These are phyloP conservation scores for Chydorus sphaericus DNA, from an alignment of 2,888 invertebrate species.

Conservation along the genomic window DNA sequence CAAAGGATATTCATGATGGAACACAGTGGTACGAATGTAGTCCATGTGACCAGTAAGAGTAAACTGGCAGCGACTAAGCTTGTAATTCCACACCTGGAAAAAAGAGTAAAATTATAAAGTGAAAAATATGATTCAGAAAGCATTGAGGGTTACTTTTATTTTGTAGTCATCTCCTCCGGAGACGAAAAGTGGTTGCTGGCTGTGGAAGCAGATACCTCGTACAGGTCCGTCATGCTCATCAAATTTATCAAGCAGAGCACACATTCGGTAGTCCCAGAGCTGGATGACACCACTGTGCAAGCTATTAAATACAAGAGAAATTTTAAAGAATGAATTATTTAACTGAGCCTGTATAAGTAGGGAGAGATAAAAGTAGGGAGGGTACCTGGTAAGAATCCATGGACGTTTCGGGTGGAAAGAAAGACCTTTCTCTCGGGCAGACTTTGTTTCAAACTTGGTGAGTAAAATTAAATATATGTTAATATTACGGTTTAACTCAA, in stretches of 20 bases:
- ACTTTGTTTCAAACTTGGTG: constrained; percentile 97
- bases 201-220: constrained; percentile 93
- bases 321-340: not conserved
- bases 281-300: constrained; percentile 98
- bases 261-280: constrained; percentile 99
- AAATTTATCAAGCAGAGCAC: constrained; percentile 93
- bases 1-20: constrained; percentile 99
- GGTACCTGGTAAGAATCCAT: constrained; percentile 73
- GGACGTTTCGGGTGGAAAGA: constrained; percentile 97
- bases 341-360: too few relatives aligned
- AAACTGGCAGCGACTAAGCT: constrained; percentile 88
- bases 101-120: too few relatives aligned
- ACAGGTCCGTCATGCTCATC: constrained; percentile 99
- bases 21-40: constrained; percentile 94
- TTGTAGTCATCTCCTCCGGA: constrained; percentile 99
- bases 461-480: too few relatives aligned
- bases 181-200: constrained; percentile 94
- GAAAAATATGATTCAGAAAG: not conserved
- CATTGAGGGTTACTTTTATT: constrained; percentile 57
- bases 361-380: too few relatives aligned
- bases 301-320: constrained; percentile 38
- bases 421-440: constrained; percentile 92
- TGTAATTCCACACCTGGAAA: constrained; percentile 84
- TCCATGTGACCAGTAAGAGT: constrained; percentile 94
- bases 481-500: too few relatives aligned